These are phyloP conservation scores for Agapornis canus DNA, from an alignment of 2,797 vertebrate species.

Conservation along the genomic window DNA sequence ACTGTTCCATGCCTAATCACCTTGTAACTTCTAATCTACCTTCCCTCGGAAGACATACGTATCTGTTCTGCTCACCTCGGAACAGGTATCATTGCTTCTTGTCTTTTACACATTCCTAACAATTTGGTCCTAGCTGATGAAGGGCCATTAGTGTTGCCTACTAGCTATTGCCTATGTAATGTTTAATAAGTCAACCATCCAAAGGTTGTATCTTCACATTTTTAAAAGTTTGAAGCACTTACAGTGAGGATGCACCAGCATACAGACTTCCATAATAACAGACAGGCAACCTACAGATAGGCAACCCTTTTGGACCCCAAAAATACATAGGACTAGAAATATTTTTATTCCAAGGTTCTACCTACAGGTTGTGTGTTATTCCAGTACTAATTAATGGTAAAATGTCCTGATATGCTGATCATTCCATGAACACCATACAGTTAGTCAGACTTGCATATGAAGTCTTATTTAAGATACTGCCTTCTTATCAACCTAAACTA, in stretches of 20 bases:
- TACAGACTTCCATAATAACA: neutral
- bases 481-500: neutral
- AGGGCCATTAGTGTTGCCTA: neutral
- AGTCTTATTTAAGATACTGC: neutral
- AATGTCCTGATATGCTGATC: constrained; percentile 6
- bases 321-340: neutral
- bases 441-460: neutral
- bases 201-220: neutral
- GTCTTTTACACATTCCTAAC: neutral
- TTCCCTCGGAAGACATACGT: neutral
- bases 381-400: neutral
- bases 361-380: neutral
- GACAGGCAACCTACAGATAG: neutral
- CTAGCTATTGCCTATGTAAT: constrained; percentile 40
- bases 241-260: neutral
- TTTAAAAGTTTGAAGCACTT: constrained; percentile 3
- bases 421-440: neutral
- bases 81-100: neutral
- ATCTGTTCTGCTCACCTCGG: neutral
- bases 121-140: constrained; percentile 21
- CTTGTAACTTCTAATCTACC: neutral
- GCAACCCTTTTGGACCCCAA: neutral
- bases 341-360: neutral
- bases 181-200: constrained; percentile 29
- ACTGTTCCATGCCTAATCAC: neutral